Evolutionary conservation across 2,888 invertebrate species (phyloP).

Genomic region (Pinctada fucata): DNA sequence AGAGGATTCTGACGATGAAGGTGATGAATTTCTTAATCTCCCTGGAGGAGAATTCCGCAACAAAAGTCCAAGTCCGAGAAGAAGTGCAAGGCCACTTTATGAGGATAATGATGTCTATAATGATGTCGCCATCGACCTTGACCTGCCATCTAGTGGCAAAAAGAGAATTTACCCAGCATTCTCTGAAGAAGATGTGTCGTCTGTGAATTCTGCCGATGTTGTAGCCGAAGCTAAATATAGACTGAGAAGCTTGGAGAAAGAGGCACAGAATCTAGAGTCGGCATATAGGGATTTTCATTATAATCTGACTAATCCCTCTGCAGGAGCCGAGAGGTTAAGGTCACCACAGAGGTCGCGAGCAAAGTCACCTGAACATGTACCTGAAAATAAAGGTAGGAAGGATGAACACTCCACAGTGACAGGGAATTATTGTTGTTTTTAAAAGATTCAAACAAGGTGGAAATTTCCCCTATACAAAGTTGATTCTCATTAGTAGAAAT

Average conservation of each 20-base stretch:
- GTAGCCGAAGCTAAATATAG: constrained; percentile 72
- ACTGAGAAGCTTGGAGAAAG: constrained; percentile 70
- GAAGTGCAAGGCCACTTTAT: constrained; percentile 32
- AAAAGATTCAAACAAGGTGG: no score
- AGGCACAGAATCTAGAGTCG: constrained; percentile 69
- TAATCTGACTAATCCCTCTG: constrained; percentile 62
- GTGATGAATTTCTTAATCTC: constrained; percentile 25
- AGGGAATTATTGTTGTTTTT: no score
- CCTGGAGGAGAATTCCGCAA: constrained; percentile 16
- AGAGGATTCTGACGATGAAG: constrained; percentile 24
- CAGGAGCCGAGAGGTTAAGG: constrained; percentile 39
- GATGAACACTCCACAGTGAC: no score
- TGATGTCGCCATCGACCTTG: constrained; percentile 61
- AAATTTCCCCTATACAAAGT: no score
- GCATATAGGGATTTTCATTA: constrained; percentile 69
- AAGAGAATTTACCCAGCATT: constrained; percentile 55
- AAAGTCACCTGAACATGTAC: background rate
- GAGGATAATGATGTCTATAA: constrained; percentile 59
- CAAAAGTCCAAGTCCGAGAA: constrained; percentile 42
- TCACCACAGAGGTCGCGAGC: constrained; percentile 1
- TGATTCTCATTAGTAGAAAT: no score
- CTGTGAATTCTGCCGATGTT: constrained; percentile 68
- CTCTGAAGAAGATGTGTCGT: constrained; percentile 60
- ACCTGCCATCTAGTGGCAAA: constrained; percentile 38
- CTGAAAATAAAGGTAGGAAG: background rate